Evolutionary conservation across 2,888 invertebrate genomes (phyloP), one percentile per base, ranked within the genome.

Genomic region (Punctoribates punctum): DNA sequence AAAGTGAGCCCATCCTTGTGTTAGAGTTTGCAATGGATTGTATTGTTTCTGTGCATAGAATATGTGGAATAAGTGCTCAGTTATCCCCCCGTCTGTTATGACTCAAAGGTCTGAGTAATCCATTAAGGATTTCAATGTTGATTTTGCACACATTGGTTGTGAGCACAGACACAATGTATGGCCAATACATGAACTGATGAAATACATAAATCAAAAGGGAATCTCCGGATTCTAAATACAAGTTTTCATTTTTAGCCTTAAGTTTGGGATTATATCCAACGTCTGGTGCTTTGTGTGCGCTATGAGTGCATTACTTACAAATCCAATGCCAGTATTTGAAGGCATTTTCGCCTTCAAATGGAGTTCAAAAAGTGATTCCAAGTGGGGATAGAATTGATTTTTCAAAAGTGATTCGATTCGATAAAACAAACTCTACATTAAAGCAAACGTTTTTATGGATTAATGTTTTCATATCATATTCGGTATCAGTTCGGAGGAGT

Each of bases 251-350:
- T 48, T 65, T 65, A 65, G 34, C 65, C 65, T 38, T 27, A 65
- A 65, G 34, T 60, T 65, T 27, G 34, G 34, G 29, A 65, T 65
- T 65, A 65, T n/a, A 25, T 13, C 42, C 46, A 1, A 42, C 42
- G 42, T 9, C 11, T 42, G 11, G n/a, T 15, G 17, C 48, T 34
- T 34, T 34, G 34, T 34, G 34, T 34, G 34, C 8, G 34, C 34
- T 60, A 60, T 60, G 27, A 42, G 70, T 70, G 70, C 70, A 70
- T 70, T 70, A 70, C 70, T 70, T 42, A 70, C 42, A 70, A 70
- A 46, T 70, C 70, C 70, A 23, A 38, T 70, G 23, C 2, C n/a
- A 62, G 15, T 29, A 62, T 34, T 62, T 38, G 20, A 70, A 42
- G 23, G 23, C 20, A 70, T 42, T 20, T 46, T 23, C 15, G 34